Base-by-base conservation (phyloP, 1,140 invertebrate genomes). In the Orchesella cincta region DNA sequence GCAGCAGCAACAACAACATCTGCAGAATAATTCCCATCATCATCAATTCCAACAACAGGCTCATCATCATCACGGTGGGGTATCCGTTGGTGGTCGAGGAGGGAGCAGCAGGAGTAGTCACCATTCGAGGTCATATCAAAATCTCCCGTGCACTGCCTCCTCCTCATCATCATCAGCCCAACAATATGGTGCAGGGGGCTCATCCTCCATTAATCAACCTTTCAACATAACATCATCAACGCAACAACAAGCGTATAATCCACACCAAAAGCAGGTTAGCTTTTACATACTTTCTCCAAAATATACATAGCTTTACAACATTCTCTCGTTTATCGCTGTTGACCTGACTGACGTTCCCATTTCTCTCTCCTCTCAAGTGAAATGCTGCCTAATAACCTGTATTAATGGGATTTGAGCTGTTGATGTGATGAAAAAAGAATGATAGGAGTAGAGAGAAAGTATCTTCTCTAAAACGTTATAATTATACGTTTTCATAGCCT, bases 1-100 rank as follows among this genome's bases (percentile, higher is more conserved):
- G 26, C 33, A 31, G 14, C 76, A 73, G 35, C 34, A 76, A 33
- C 51, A 31, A 20, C 75, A 70, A 16, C 75, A 70, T 36, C n/a
- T n/a, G n/a, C 54, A 5, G 46, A 72, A 71, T 39, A 67, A 72
- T n/a, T 28, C 35, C 31, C 75, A 76, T 26, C 75, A 29, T 31
- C 67, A 51, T 12, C 67, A 54, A 51, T 67, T 14, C 16, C 76
- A 73, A 33, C 76, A 72, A 23, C 75, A 76, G 33, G 64, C 64
- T 35, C 75, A 76, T 23, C 51, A 36, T 70, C 39, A 29, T 51
- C 62, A 71, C 46, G 31, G 28, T 57, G 52, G 52, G 23, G 23
- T 33, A 33, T 29, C 62, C 31, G n/a, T 67, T 3, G 29, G 28
- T 67, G 28, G 31, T 67, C 26, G 62, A 33, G 33, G 62, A 31